Base-by-base conservation (phyloP, 2,113 vertebrate genomes). In the Pyrgilauda ruficollis region DNA sequence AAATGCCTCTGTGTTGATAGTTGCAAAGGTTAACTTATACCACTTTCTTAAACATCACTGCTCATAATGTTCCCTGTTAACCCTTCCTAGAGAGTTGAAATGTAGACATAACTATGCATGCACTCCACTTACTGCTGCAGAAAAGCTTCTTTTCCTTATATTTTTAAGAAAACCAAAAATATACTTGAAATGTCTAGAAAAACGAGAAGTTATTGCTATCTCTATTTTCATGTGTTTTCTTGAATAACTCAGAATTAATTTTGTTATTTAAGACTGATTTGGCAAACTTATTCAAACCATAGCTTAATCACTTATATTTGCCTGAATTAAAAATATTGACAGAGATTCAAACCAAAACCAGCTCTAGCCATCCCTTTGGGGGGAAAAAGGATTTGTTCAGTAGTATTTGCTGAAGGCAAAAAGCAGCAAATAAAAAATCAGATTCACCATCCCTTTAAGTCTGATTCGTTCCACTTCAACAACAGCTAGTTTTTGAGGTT, bases 31-130 rank as follows among this genome's bases (percentile, higher is more conserved):
- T 95, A 87, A 91, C 88, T 62, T 80, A n/a, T 27, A 90, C 39
- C 75, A 72, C 80, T 93, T 84, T 96, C 75, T 94, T 94, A 96
- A 97, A 85, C 64, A 70, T 67, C 47, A 20, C n/a, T 62, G 23
- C 41, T 88, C 33, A 69, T 68, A 91, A 68, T 67, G 9, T 52
- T 92, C 77, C 50, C 33, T 4, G 3, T 88, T 93, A 95, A 89
- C 75, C 78, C 84, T 90, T 97, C 94, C 94, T 85, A 77, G 92
- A 96, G 83, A 83, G 80, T 94, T 96, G 96, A 97, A 97, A 96
- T 43, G n/a, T 84, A 76, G 88, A 58, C 47, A 74, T 93, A 94
- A 95, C 83, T 92, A 87, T 59, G 83, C 53, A 89, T 92, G 82
- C 96, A 91, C 46, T 91, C 17, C 30, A 75, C 78, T 79, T 90